Percentiles rank a stretch among this genome's conserved stretches.
These are phyloP conservation scores for Plodia interpunctella DNA, from an alignment of 1,140 invertebrate species.

Conservation along the genomic window DNA sequence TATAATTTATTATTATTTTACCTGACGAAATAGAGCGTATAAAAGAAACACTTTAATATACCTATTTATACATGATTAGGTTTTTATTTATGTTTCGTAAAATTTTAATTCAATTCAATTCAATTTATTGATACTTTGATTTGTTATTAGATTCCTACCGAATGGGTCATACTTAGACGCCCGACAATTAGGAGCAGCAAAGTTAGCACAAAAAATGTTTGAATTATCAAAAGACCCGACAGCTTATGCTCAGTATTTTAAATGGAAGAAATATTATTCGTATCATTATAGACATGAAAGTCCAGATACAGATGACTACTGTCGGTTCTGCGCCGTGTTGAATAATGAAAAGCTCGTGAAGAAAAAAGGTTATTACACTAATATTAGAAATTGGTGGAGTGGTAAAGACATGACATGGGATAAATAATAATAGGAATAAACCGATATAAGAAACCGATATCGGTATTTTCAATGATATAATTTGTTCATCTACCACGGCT, in stretches of 20 bases:
- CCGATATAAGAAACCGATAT: not conserved
- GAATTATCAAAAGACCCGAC: constrained; percentile 28
- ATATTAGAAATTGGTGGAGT: constrained; percentile 35
- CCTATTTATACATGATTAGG: too few relatives aligned
- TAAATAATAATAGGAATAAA: not conserved
- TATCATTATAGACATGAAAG: constrained; percentile 30
- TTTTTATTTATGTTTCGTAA: too few relatives aligned
- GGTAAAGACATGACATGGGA: constrained; percentile 10
- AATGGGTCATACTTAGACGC: constrained; percentile 41
- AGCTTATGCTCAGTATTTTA: constrained; percentile 35
- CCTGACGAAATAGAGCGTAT: too few relatives aligned
- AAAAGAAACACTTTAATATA: not conserved
- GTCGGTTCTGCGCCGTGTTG: constrained; percentile 35
- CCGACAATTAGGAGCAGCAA: constrained; percentile 25
- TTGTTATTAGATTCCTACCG: constrained; percentile 41
- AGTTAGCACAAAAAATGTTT: constrained; percentile 32
- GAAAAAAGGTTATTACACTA: constrained; percentile 16
- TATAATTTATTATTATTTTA: too few relatives aligned
- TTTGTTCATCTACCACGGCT: too few relatives aligned
- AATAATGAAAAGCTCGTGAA: constrained; percentile 27
- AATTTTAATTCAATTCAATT: too few relatives aligned
- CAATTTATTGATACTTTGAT: too few relatives aligned
- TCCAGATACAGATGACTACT: constrained; percentile 39
- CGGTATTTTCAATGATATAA: too few relatives aligned
- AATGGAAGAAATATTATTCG: constrained; percentile 42